Evolutionary conservation across 2,888 invertebrate genomes (phyloP).

Genomic region (Drosophila diplacantha): DNA sequence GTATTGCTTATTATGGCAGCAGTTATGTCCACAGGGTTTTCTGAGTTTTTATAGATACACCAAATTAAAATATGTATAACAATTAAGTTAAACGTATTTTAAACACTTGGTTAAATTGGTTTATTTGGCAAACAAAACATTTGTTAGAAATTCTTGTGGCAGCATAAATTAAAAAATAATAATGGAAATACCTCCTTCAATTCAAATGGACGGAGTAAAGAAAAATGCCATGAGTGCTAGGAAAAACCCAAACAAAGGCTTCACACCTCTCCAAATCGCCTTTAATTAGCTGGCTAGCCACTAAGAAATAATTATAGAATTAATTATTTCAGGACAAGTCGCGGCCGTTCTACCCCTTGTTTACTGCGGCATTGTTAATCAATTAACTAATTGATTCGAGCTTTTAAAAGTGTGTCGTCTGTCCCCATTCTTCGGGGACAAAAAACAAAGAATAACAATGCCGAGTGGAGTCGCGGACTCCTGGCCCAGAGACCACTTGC

Average conservation of each 20-base stretch:
- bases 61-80: background rate
- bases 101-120: constrained; percentile 6
- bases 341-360: constrained; percentile 15
- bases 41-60: background rate
- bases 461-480: constrained; percentile 21
- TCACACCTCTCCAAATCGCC: background rate
- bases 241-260: background rate
- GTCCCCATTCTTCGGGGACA: constrained; percentile 35
- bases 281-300: constrained; percentile 19
- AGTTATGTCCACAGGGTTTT: constrained; percentile 5
- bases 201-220: background rate
- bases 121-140: background rate
- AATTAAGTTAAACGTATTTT: background rate
- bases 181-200: background rate
- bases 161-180: background rate
- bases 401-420: constrained; percentile 63
- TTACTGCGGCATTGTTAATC: constrained; percentile 58
- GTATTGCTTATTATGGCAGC: background rate
- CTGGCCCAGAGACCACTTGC: constrained; percentile 51
- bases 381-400: constrained; percentile 75
- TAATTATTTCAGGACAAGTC: constrained; percentile 21
- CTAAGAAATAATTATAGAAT: constrained; percentile 15
- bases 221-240: background rate
- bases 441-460: constrained; percentile 40
- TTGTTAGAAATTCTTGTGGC: background rate